A percentile compares a stretch with the other conserved stretches of the same genome.
Conservation (phyloP, 1,140 invertebrate genomes). For the Phymorhynchus buccinoides region DNA sequence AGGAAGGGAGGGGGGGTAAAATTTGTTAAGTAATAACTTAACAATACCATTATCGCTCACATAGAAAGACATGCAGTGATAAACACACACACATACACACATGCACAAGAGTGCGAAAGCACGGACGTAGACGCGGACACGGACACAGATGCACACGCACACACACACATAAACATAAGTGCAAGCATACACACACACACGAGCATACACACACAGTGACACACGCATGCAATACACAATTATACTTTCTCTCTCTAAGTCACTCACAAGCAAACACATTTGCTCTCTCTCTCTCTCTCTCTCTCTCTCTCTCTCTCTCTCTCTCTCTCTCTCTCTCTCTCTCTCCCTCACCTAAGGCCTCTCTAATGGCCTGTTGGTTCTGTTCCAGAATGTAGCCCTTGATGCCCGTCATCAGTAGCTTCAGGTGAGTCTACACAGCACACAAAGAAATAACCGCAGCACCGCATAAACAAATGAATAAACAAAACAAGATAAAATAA, state of each 20-base stretch:
- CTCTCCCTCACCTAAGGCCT: slow-evolving; percentile 64
- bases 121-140: neutral
- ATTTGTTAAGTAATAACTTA: too few species aligned
- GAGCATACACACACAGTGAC: neutral
- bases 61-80: neutral
- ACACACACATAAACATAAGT: neutral
- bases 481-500: too few species aligned
- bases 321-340: too few species aligned
- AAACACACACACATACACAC: slow-evolving; percentile 5
- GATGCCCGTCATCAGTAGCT: slow-evolving; percentile 55
- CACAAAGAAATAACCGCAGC: neutral
- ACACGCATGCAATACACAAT: neutral
- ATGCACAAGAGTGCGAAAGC: neutral
- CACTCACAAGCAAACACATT: neutral
- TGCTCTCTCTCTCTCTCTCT: too few species aligned
- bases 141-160: neutral
- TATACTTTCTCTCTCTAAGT: neutral
- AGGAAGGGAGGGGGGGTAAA: too few species aligned
- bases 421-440: slow-evolving; percentile 60
- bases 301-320: too few species aligned
- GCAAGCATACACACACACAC: slow-evolving; percentile 4
- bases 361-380: slow-evolving; percentile 51
- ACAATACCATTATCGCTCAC: too few species aligned
- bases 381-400: slow-evolving; percentile 63
- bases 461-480: too few species aligned